Percentiles rank a stretch among this genome's conserved stretches.
Evolutionary conservation across 1,140 invertebrate genomes (phyloP).

Genomic region (Zaprionus kolodkinae): DNA sequence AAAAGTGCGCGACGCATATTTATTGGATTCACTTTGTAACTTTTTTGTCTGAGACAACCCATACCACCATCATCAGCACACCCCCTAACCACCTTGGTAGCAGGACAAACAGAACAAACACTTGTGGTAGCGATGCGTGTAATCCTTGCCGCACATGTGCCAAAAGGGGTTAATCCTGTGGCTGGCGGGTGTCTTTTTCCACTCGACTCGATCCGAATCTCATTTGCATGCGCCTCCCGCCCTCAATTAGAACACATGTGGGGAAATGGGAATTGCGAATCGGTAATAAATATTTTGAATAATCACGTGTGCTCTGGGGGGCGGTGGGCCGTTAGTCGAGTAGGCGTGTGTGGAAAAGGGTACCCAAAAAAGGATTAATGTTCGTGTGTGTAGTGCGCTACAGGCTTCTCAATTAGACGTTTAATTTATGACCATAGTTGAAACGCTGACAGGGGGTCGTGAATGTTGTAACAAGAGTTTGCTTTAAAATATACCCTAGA

Average conservation of each 20-base stretch:
- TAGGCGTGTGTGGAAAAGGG: neutral
- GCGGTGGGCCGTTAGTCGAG: no score
- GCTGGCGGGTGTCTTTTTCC: conserved; percentile 46
- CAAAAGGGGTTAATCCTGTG: conserved; percentile 65
- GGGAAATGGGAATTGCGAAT: conserved; percentile 23
- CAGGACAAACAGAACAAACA: conserved; percentile 14
- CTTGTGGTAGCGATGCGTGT: conserved; percentile 48
- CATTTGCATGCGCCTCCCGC: conserved; percentile 42
- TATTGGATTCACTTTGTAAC: conserved; percentile 63
- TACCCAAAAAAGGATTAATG: conserved; percentile 41
- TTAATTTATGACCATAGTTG: conserved; percentile 30
- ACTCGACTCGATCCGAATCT: conserved; percentile 26
- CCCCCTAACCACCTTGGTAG: neutral
- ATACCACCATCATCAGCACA: neutral
- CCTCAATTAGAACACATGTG: conserved; percentile 52
- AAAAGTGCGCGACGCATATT: conserved; percentile 44
- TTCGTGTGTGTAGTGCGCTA: neutral
- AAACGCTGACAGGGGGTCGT: conserved; percentile 1
- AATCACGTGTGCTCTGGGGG: conserved; percentile 48
- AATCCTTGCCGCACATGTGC: conserved; percentile 57
- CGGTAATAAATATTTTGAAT: conserved; percentile 56
- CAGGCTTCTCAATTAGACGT: neutral
- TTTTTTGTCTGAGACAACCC: conserved; percentile 22
- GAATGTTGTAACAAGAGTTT: neutral
- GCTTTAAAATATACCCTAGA: no score